Conservation (phyloP, 2,797 vertebrate genomes). For the Sebastiscus albofasciatus region DNA sequence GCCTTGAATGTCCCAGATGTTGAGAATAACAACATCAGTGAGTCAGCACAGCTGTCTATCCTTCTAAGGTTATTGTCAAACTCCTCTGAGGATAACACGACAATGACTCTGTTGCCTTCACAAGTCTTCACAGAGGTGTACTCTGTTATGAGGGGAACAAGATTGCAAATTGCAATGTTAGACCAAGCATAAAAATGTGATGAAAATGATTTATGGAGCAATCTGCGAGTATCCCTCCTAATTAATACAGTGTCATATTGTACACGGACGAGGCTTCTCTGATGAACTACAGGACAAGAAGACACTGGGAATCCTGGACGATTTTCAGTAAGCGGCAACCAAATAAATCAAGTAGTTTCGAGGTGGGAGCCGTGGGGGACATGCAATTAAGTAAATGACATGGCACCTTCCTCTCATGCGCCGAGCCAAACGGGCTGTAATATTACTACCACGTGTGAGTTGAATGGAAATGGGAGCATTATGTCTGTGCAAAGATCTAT, state of each 20-base stretch:
- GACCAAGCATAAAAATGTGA: conserved; percentile 58
- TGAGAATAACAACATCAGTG: conserved; percentile 48
- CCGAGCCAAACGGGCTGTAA: conserved; percentile 24
- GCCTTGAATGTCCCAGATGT: conserved; percentile 45
- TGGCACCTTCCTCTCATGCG: conserved; percentile 40
- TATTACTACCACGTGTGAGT: conserved; percentile 29
- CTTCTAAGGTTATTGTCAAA: conserved; percentile 48
- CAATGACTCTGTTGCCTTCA: conserved; percentile 40
- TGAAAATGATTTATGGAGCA: conserved; percentile 71
- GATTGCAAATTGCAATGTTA: conserved; percentile 62
- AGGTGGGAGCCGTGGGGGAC: conserved; percentile 34
- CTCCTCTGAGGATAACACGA: conserved; percentile 31
- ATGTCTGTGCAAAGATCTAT: conserved; percentile 51
- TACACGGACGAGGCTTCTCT: conserved; percentile 37
- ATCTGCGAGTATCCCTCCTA: conserved; percentile 62
- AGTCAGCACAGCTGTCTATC: conserved; percentile 51
- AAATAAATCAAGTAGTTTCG: conserved; percentile 59
- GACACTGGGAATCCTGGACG: conserved; percentile 37
- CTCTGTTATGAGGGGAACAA: conserved; percentile 60
- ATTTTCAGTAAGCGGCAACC: conserved; percentile 34
- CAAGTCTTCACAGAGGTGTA: conserved; percentile 28
- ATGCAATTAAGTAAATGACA: conserved; percentile 68
- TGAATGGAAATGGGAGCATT: conserved; percentile 49
- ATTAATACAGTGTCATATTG: conserved; percentile 64
- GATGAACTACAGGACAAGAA: conserved; percentile 40